Percentiles rank a stretch among this genome's conserved stretches.
Conservation (phyloP, 2,797 vertebrate genomes). For the Sebastes ruberrimus region DNA sequence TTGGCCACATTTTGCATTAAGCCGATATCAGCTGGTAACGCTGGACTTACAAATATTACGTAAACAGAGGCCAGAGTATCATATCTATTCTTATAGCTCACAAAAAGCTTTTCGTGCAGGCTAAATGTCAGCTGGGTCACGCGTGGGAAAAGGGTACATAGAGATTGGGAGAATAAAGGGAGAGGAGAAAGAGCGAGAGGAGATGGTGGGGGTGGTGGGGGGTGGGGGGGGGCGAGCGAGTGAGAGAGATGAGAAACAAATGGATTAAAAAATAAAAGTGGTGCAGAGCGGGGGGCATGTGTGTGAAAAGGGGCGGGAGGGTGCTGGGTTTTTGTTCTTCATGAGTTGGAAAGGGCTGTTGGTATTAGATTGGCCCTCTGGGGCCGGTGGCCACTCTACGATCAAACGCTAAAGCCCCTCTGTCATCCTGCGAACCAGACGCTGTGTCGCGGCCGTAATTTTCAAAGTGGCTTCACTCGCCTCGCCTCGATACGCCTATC, state of each 20-base stretch:
- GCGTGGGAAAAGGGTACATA: conserved; percentile 18
- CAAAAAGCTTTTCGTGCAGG: conserved; percentile 47
- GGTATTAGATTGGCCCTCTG: conserved; percentile 62
- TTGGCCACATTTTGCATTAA: neutral
- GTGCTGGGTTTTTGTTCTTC: conserved; percentile 57
- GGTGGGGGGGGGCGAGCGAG: neutral
- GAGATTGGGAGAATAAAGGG: conserved; percentile 50
- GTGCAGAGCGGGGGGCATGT: neutral
- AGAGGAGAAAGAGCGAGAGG: conserved; percentile 7
- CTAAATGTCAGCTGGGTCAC: conserved; percentile 63
- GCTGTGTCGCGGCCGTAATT: conserved; percentile 43
- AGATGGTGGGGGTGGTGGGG: no score
- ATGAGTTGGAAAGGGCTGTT: conserved; percentile 28
- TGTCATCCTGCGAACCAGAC: conserved; percentile 45
- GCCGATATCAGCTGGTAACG: neutral
- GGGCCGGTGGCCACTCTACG: conserved; percentile 48
- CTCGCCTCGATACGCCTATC: neutral
- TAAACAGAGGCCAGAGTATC: conserved; percentile 18
- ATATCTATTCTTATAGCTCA: conserved; percentile 6
- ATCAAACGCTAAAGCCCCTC: conserved; percentile 60
- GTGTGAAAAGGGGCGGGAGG: conserved; percentile 18
- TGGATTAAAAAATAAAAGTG: conserved; percentile 74
- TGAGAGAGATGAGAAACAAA: conserved; percentile 66
- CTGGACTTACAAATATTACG: conserved; percentile 7
- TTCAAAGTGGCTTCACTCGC: conserved; percentile 57